Evolutionary conservation across 2,888 invertebrate species (phyloP), one percentile per base, ranked within the genome.

Genomic region (Salticus scenicus): DNA sequence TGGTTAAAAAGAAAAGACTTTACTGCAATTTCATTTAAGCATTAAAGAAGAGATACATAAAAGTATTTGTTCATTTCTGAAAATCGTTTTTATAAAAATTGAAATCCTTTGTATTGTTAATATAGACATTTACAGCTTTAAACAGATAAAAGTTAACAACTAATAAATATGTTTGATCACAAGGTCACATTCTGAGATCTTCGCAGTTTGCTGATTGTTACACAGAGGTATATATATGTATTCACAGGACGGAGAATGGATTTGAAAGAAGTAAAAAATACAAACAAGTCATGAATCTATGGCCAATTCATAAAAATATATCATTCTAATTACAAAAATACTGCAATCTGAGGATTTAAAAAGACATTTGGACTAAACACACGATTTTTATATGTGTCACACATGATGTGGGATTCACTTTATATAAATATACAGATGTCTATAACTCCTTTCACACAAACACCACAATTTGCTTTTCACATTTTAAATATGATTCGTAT

Each of bases 401-500:
- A 57, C 24, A 24, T 4, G 24, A 57, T 57, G 57, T 24, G 24
- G 57, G 20, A 24, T 24, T 57, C 17, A 12, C 12, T 57, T 57
- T 57, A 57, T 57, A 57, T 57, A 57, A 57, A 57, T 57, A 57
- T 57, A 57, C 57, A 57, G 57, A 57, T 24, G 57, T 57, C 57
- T 24, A 2, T 57, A n/a, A 57, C 57, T 47, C 47, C 17, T 57
- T 24, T 20, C 57, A 57, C 4, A 24, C 57, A 24, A 5, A 57
- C 1, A 57, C 24, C 0, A 24, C 1, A 24, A 57, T 7, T 37
- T n/a, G 47, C 8, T 57, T 67, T 67, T 30, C 66, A 66, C 31
- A 17, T 70, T 69, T 81, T 74, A 64, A 47, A 47, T 66, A 77
- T 51, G 77, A 73, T 69, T 42, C 67, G 69, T 84, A 84, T 77